Conservation (phyloP, 1,140 invertebrate genomes). For the Brachionus manjavacas region DNA sequence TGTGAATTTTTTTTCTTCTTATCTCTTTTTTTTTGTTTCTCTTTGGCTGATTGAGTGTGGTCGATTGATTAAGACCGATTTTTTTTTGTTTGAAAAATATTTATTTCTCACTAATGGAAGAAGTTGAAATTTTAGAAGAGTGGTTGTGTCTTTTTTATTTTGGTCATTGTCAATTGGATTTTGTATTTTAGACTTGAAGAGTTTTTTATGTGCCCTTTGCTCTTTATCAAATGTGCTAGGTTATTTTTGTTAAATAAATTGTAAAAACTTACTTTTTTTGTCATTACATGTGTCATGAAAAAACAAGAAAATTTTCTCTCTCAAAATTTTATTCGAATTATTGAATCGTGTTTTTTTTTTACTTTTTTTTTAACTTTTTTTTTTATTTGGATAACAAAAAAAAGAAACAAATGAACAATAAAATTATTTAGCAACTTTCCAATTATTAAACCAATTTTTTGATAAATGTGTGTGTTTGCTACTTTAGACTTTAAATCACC, state of each 20-base stretch:
- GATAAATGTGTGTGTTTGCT: neutral
- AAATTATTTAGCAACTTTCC: constrained; percentile 16
- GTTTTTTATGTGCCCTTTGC: neutral
- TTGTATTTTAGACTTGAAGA: neutral
- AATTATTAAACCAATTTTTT: neutral
- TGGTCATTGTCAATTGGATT: neutral
- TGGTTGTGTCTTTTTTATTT: neutral
- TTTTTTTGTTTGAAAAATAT: neutral
- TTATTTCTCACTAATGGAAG: neutral
- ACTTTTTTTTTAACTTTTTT: neutral
- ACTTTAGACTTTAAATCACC: neutral
- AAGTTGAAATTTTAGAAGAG: neutral
- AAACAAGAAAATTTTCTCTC: no score
- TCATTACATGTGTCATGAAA: neutral
- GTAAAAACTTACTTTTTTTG: neutral
- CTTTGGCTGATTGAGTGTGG: neutral
- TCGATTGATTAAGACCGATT: neutral
- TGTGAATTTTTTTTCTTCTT: neutral
- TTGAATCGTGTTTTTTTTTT: neutral
- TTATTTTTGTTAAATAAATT: constrained; percentile 10
- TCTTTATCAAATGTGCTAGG: neutral
- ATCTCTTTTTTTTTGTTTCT: neutral
- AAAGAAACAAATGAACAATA: neutral
- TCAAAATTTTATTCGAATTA: neutral
- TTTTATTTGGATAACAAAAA: neutral